Evolutionary conservation across 2,113 vertebrate species (phyloP), one percentile per base, ranked within the genome.

Genomic region (Heteronetta atricapilla): DNA sequence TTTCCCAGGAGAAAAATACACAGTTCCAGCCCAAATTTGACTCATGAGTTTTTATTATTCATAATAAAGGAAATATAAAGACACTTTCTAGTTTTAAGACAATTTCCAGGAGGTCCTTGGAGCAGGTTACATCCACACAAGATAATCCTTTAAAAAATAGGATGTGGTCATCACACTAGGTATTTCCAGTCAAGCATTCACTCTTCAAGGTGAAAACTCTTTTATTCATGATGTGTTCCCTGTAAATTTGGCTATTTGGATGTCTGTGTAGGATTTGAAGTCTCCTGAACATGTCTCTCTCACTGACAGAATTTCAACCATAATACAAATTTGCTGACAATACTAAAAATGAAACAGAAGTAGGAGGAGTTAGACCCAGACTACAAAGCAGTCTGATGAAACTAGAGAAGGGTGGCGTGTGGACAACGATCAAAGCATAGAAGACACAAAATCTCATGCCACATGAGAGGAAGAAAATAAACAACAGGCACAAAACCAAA

Each of bases 61-160:
- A 59, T 33, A 90, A 48, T 58, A 62, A 69, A 69, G 7, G 17
- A 8, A 68, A 48, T 75, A 60, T 23, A n/a, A 84, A 48, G 4
- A 31, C 13, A 48, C 19, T 9, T 42, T 42, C 42, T n/a, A 17
- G 3, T 42, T 55, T 36, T 70, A 77, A 88, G 60, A 31, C 3
- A 6, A 46, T 90, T 86, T 81, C 17, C 19, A 55, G 19, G n/a
- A 60, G 13, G 13, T 60, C 33, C 5, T 68, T 53, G 34, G 26
- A 67, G 3, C 5, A 56, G 6, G 7, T 1, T 78, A 62, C 36
- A 44, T 8, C 8, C 73, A 55, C 62, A 19, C 3, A 2, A 0
- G 4, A 58, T 8, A 46, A 88, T 75, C 69, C 36, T 52, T 22
- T 52, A 63, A 78, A 3, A 86, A 59, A 11, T 13, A 23, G 17